phyloP scores from a whole-genome alignment of 2,113 vertebrate genomes.

The Elachura formosa region DNA sequence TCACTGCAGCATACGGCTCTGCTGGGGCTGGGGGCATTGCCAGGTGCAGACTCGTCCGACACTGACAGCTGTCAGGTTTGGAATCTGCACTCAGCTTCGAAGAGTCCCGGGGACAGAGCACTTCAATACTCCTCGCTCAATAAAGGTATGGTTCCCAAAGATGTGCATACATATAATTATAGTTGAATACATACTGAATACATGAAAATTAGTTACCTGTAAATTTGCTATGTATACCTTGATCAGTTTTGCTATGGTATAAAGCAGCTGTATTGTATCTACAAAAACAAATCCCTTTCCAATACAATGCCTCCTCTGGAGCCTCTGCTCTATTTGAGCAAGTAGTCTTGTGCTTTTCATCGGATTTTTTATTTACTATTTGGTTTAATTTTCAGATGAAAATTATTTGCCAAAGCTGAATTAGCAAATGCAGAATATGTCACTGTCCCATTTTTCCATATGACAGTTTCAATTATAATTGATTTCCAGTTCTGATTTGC shows the following conservation, averaged over 20 bases:
- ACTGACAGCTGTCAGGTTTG: neutral
- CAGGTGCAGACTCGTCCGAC: rapidly evolving
- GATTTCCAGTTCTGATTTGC: neutral
- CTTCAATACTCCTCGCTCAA: neutral
- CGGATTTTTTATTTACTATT: neutral
- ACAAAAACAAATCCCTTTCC: neutral
- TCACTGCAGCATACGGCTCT: rapidly evolving
- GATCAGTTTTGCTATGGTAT: neutral
- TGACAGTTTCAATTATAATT: neutral
- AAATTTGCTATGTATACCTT: neutral
- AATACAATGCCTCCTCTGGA: neutral
- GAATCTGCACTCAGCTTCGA: neutral
- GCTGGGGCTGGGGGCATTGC: neutral
- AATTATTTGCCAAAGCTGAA: neutral
- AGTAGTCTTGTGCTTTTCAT: neutral
- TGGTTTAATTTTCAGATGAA: neutral
- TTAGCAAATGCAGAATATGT: neutral
- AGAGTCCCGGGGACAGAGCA: rapidly evolving
- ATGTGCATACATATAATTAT: neutral
- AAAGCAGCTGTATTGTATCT: neutral
- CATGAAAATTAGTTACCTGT: neutral
- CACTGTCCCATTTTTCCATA: neutral
- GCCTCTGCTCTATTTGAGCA: neutral
- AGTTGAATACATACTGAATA: neutral
- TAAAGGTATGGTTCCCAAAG: neutral